phyloP scores from a whole-genome alignment of 2,888 invertebrate genomes.

The Bugula neritina region DNA sequence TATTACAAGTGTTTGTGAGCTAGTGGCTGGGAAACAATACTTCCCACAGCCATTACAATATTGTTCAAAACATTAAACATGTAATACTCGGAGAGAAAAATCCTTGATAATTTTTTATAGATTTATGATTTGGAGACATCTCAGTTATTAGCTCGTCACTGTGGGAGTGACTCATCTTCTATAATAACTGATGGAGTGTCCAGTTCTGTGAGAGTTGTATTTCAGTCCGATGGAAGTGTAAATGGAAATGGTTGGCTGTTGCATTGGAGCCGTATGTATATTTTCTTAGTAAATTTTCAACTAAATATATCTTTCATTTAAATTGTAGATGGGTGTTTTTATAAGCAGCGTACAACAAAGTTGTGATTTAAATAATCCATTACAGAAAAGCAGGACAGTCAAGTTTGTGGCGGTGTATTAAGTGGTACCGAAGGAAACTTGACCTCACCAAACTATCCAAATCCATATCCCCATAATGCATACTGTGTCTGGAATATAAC shows the following conservation, averaged over 20 bases:
- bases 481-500: conserved; percentile 7
- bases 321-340: too few relatives aligned
- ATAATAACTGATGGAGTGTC: background rate
- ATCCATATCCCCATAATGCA: background rate
- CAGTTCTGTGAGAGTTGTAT: background rate
- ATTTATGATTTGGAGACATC: background rate
- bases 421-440: background rate
- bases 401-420: background rate
- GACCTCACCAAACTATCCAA: conserved; percentile 20
- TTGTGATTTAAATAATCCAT: too few relatives aligned
- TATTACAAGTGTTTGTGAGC: too few relatives aligned
- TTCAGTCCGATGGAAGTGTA: background rate
- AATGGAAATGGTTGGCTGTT: background rate
- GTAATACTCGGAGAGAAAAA: too few relatives aligned
- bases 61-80: too few relatives aligned
- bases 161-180: background rate
- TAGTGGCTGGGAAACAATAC: too few relatives aligned
- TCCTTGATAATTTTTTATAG: too few relatives aligned
- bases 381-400: background rate
- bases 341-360: too few relatives aligned
- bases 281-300: too few relatives aligned
- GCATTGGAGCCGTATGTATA: background rate
- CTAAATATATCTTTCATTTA: too few relatives aligned
- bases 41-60: background rate
- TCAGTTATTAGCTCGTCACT: background rate